phyloP scores from a whole-genome alignment of 1,140 invertebrate genomes.

The Lithobius niger region DNA sequence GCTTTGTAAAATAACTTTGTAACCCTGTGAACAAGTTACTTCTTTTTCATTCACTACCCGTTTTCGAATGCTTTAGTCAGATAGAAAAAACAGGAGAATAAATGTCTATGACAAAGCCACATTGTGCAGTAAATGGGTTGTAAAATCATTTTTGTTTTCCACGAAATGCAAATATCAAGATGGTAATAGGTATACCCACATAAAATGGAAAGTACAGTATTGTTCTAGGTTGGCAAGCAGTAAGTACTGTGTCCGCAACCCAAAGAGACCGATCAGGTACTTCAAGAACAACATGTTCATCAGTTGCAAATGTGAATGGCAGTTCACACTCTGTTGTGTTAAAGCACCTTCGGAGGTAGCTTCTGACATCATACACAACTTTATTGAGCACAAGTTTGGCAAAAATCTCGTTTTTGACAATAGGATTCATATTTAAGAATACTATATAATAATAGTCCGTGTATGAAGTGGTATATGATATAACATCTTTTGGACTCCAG shows the following conservation, averaged over 20 bases:
- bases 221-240: conserved; percentile 8
- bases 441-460: conserved; percentile 10
- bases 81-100: too few relatives aligned
- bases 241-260: not conserved
- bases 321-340: conserved; percentile 1
- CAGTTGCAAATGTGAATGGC: conserved; percentile 5
- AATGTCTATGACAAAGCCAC: too few relatives aligned
- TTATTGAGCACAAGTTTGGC: conserved; percentile 5
- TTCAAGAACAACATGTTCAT: conserved; percentile 12
- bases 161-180: conserved; percentile 11
- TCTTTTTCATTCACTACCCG: too few relatives aligned
- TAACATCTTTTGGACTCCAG: conserved; percentile 4
- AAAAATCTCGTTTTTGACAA: conserved; percentile 2
- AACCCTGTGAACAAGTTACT: too few relatives aligned
- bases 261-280: conserved; percentile 5
- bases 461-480: not conserved
- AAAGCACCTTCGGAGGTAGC: not conserved
- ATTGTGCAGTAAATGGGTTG: too few relatives aligned
- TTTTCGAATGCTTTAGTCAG: too few relatives aligned
- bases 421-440: not conserved
- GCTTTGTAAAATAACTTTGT: too few relatives aligned
- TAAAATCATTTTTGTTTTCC: too few relatives aligned
- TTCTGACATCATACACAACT: conserved; percentile 9
- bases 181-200: conserved; percentile 6
- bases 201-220: conserved; percentile 11